A percentile compares a stretch with the other conserved stretches of the same genome.
These are phyloP conservation scores for Zaprionus nigranus DNA, from an alignment of 1,140 invertebrate species.

Conservation along the genomic window DNA sequence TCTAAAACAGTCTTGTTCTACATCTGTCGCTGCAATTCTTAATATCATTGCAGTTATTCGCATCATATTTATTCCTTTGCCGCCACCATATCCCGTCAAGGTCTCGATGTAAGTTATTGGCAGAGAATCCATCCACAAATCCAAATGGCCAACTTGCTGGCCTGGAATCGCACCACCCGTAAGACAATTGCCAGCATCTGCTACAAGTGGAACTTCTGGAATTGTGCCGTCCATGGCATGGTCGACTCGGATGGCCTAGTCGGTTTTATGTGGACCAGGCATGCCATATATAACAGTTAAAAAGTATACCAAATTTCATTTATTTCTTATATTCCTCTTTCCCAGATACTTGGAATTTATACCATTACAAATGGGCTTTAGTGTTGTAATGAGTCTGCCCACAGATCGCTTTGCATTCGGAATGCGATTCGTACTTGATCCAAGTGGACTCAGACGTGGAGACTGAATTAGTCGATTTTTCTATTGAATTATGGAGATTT, in stretches of 20 bases:
- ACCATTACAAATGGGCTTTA: conserved; percentile 71
- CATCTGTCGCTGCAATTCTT: neutral
- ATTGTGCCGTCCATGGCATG: conserved; percentile 70
- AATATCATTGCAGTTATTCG: conserved; percentile 49
- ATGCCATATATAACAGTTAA: neutral
- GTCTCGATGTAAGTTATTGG: conserved; percentile 81
- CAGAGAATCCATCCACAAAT: conserved; percentile 77
- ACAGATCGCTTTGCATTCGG: conserved; percentile 78
- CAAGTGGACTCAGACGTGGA: conserved; percentile 65
- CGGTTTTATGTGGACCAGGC: conserved; percentile 80
- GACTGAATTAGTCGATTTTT: conserved; percentile 27
- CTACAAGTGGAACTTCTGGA: conserved; percentile 80
- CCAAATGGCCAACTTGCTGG: conserved; percentile 77
- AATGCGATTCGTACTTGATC: conserved; percentile 73
- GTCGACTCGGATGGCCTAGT: conserved; percentile 78
- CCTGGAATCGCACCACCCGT: conserved; percentile 72
- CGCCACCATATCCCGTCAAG: conserved; percentile 64
- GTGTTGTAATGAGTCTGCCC: conserved; percentile 71
- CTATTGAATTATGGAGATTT: conserved; percentile 27
- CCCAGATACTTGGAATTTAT: conserved; percentile 60
- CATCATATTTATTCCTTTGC: conserved; percentile 67
- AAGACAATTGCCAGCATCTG: conserved; percentile 74
- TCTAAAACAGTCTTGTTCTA: neutral
- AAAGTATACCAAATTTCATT: neutral
- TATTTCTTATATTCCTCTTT: neutral